phyloP scores from a whole-genome alignment of 1,140 invertebrate species.

The Drosophila rhopaloa region DNA sequence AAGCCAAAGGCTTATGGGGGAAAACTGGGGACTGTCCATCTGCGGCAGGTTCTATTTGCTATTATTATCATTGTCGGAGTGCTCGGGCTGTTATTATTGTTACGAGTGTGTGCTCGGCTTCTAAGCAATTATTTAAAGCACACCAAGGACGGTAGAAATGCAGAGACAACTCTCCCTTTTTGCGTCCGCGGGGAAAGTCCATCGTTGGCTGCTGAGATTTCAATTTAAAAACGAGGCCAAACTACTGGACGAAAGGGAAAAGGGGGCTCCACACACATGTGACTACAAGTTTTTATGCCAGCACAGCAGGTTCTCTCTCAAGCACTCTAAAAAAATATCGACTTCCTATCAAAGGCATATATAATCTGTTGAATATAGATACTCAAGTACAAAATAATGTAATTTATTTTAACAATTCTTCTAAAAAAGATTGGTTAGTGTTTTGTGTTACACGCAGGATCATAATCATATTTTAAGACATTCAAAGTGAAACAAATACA shows the following conservation, averaged over 20 bases:
- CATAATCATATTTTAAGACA: no score
- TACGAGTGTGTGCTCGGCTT: constrained; percentile 43
- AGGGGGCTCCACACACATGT: constrained; percentile 10
- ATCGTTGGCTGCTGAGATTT: constrained; percentile 32
- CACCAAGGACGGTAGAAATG: constrained; percentile 11
- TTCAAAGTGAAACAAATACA: no score
- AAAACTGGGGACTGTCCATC: constrained; percentile 2
- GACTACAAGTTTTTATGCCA: constrained; percentile 24
- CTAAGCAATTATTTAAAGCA: constrained; percentile 76
- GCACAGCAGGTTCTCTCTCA: constrained; percentile 18
- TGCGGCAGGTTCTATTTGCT: constrained; percentile 50
- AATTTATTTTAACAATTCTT: no score
- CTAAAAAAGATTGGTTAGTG: no score
- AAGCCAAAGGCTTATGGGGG: constrained; percentile 22
- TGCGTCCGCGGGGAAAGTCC: not conserved
- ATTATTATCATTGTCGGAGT: constrained; percentile 55
- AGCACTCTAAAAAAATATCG: not conserved
- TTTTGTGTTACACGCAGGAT: no score
- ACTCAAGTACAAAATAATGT: no score
- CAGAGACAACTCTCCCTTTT: constrained; percentile 24
- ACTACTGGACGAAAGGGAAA: constrained; percentile 16
- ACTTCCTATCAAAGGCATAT: no score
- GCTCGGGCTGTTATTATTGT: constrained; percentile 59
- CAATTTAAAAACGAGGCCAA: constrained; percentile 53
- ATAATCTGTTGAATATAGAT: no score